A percentile compares a stretch with the other conserved stretches of the same genome.
These are phyloP conservation scores for Ranitomeya imitator DNA, from an alignment of 2,113 vertebrate genomes.

Conservation along the genomic window DNA sequence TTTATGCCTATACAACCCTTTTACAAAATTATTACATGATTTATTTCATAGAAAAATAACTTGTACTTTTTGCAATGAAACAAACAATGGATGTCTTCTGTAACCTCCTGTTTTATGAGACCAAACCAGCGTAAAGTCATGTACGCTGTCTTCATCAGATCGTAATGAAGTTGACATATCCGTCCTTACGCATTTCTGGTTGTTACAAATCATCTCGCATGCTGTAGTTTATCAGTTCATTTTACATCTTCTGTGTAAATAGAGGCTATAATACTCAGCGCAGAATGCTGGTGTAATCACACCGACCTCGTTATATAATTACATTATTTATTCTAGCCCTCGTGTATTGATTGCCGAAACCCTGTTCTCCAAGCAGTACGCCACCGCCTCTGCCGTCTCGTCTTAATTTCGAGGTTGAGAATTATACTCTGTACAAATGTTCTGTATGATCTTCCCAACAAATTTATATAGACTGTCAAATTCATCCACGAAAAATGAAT, in stretches of 20 bases:
- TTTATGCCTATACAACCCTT: conserved; percentile 11
- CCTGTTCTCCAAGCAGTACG: not conserved
- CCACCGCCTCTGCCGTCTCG: conserved; percentile 1
- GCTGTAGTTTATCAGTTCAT: not conserved
- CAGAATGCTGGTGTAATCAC: not conserved
- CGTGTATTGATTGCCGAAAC: conserved; percentile 44
- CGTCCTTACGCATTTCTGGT: not conserved
- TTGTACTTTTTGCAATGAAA: not conserved
- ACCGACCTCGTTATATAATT: conserved; percentile 40
- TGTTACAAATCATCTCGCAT: not conserved
- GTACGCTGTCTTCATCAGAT: not conserved
- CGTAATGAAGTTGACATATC: not conserved
- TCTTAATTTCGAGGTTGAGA: conserved; percentile 95
- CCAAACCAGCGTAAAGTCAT: not conserved
- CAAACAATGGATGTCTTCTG: not conserved
- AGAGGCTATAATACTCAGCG: not conserved
- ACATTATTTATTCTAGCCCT: conserved; percentile 5
- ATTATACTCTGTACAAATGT: conserved; percentile 97
- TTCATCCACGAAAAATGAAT: conserved; percentile 96
- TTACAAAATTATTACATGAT: conserved; percentile 16
- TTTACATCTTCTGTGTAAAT: conserved; percentile 7
- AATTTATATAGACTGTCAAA: conserved; percentile 90
- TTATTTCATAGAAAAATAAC: conserved; percentile 10
- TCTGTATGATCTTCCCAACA: conserved; percentile 88
- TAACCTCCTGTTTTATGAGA: not conserved